phyloP scores from a whole-genome alignment of 2,888 invertebrate species.

The Stegophylla sp. region DNA sequence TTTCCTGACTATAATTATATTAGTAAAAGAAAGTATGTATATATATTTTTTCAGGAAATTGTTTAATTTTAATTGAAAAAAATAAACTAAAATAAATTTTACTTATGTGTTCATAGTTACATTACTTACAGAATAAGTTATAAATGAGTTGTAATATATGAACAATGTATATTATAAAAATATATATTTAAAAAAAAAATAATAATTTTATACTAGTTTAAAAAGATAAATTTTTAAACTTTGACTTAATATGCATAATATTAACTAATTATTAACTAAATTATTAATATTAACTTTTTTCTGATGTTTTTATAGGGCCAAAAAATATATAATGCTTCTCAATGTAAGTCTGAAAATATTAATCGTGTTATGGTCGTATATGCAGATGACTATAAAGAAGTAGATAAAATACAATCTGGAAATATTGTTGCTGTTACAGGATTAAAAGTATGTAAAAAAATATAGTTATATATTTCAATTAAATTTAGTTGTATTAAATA shows the following conservation, averaged over 20 bases:
- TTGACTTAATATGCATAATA: neutral
- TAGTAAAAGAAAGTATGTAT: no score
- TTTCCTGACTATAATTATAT: no score
- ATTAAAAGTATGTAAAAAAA: slow-evolving; percentile 72
- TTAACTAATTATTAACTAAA: neutral
- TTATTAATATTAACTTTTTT: neutral
- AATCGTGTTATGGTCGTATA: slow-evolving; percentile 74
- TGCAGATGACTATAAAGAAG: slow-evolving; percentile 88
- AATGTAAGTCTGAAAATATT: slow-evolving; percentile 73
- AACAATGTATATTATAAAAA: no score
- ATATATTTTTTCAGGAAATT: no score
- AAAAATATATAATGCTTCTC: slow-evolving; percentile 77
- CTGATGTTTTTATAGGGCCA: slow-evolving; percentile 66
- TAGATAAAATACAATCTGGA: slow-evolving; percentile 73
- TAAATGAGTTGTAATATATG: no score
- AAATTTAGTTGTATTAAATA: no score
- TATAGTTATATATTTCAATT: neutral
- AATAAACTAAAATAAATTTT: no score
- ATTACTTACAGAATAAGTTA: no score
- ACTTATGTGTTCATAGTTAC: no score
- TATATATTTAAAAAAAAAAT: no score
- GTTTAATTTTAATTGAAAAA: no score
- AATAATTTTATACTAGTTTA: no score
- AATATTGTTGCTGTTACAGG: slow-evolving; percentile 91
- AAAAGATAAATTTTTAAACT: neutral